A percentile compares a stretch with the other conserved stretches of the same genome.
phyloP scores from a whole-genome alignment of 2,797 vertebrate species.

The Chaetodon trifasciatus region DNA sequence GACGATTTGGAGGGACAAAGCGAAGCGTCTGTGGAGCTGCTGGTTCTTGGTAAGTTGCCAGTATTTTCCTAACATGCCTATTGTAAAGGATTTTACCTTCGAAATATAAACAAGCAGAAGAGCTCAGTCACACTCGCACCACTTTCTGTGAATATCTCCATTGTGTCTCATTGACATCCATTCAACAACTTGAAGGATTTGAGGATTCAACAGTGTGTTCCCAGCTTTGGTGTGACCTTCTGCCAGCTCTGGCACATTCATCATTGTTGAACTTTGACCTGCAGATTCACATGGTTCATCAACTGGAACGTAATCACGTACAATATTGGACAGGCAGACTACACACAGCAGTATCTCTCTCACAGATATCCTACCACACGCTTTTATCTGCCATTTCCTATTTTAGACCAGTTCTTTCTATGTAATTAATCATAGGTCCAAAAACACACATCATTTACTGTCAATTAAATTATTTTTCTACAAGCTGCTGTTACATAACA shows the following conservation, averaged over 20 bases:
- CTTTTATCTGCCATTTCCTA: not conserved
- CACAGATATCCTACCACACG: not conserved
- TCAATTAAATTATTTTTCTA: constrained; percentile 3
- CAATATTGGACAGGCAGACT: not conserved
- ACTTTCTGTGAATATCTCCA: not conserved
- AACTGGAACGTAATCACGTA: not conserved
- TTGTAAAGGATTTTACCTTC: not conserved
- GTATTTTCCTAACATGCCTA: not conserved
- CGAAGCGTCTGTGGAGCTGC: constrained; percentile 93
- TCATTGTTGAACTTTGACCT: not conserved
- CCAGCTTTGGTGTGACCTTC: not conserved
- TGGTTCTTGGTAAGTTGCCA: constrained; percentile 92
- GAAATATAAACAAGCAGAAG: not conserved
- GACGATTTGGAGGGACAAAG: constrained; percentile 95
- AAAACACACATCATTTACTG: not conserved
- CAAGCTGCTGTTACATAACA: constrained; percentile 19
- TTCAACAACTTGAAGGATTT: not conserved
- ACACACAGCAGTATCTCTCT: not conserved
- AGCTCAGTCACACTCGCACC: not conserved
- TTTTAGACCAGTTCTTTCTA: not conserved
- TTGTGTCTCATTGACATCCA: not conserved
- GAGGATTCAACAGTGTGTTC: not conserved
- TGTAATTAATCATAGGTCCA: not conserved
- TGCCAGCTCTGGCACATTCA: not conserved
- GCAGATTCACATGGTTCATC: not conserved